phyloP scores from a whole-genome alignment of 2,888 invertebrate genomes.

The Brachylomia viminalis region DNA sequence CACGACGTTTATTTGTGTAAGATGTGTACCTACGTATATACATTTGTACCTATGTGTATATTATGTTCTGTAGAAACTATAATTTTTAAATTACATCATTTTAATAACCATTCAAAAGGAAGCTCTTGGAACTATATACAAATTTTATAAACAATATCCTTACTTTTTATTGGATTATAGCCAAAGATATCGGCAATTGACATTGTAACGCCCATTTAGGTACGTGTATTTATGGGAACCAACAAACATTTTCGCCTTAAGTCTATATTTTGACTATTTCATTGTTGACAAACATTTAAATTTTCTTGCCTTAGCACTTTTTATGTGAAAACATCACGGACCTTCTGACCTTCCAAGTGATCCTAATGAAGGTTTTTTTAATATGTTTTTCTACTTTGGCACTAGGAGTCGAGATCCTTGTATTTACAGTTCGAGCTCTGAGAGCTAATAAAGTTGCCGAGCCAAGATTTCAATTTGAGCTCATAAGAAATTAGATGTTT shows the following conservation, averaged over 20 bases:
- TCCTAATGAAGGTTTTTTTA: slow-evolving; percentile 40
- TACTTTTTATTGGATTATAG: not conserved
- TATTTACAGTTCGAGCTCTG: slow-evolving; percentile 40
- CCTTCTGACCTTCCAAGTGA: slow-evolving; percentile 24
- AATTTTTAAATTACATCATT: not conserved
- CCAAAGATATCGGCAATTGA: not conserved
- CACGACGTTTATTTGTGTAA: too few species aligned
- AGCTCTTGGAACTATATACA: not conserved
- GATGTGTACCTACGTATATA: not conserved
- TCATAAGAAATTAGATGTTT: slow-evolving; percentile 27
- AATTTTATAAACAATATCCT: too few species aligned
- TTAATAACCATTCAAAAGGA: not conserved
- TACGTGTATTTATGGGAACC: not conserved
- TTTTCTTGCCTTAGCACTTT: slow-evolving; percentile 20
- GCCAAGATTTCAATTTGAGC: slow-evolving; percentile 41
- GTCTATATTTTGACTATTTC: not conserved
- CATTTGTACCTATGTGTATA: too few species aligned
- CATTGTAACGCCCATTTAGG: not conserved
- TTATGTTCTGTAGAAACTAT: not conserved
- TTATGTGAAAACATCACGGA: slow-evolving; percentile 20
- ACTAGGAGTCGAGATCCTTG: slow-evolving; percentile 17
- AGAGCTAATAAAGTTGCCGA: slow-evolving; percentile 47
- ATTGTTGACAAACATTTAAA: slow-evolving; percentile 26
- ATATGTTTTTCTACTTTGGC: slow-evolving; percentile 28
- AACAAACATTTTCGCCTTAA: slow-evolving; percentile 1